Conservation (phyloP, 1,140 invertebrate species). For the Cydia splendana region DNA sequence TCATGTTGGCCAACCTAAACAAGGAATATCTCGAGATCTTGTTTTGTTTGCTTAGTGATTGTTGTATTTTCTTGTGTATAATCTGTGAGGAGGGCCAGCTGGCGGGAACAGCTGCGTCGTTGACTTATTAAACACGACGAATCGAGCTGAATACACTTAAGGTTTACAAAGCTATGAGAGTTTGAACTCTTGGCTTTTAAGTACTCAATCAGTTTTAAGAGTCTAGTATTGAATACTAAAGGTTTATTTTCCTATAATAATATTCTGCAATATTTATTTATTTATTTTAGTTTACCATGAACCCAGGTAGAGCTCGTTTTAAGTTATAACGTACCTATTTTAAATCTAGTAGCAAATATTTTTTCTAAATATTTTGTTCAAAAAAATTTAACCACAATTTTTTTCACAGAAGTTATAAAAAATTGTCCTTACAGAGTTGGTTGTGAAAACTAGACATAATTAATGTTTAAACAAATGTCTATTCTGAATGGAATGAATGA, state of each 20-base stretch:
- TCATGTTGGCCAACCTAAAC: conserved; percentile 53
- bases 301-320: too few relatives aligned
- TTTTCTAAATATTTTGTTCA: too few relatives aligned
- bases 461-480: too few relatives aligned
- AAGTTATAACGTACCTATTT: too few relatives aligned
- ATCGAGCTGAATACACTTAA: conserved; percentile 18
- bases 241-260: not conserved
- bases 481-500: too few relatives aligned
- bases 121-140: conserved; percentile 23
- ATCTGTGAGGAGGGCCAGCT: conserved; percentile 67
- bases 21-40: conserved; percentile 55
- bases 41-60: conserved; percentile 68
- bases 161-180: conserved; percentile 16
- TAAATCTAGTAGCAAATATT: too few relatives aligned
- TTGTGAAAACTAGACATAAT: too few relatives aligned
- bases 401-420: too few relatives aligned
- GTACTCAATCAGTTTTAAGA: conserved; percentile 14
- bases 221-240: not conserved
- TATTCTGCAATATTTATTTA: not conserved
- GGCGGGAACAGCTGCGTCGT: conserved; percentile 55
- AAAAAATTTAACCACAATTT: too few relatives aligned
- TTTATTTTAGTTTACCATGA: too few relatives aligned
- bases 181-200: conserved; percentile 10
- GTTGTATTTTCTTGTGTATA: conserved; percentile 64
- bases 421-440: too few relatives aligned